Percentiles rank a stretch among this genome's conserved stretches.
phyloP scores from a whole-genome alignment of 2,888 invertebrate species.

The Sepioteuthis lessoniana region DNA sequence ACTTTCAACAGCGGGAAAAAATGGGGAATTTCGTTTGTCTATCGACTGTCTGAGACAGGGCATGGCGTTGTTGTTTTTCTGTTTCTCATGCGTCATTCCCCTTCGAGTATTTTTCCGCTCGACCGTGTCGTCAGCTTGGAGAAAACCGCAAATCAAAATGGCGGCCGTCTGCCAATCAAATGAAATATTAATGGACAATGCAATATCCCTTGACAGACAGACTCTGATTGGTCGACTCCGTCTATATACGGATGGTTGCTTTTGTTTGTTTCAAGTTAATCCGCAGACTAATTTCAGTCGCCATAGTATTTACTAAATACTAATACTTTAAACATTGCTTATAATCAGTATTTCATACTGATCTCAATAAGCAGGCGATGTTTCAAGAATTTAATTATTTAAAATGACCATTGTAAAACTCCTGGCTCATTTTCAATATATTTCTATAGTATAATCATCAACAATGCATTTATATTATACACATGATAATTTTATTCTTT shows the following conservation, averaged over 20 bases:
- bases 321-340: not conserved
- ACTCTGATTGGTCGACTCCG: not conserved
- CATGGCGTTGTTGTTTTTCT: not conserved
- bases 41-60: not conserved
- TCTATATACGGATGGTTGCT: not conserved
- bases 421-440: no score
- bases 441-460: no score
- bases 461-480: no score
- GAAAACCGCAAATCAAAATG: not conserved
- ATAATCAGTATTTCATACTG: not conserved
- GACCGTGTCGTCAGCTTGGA: not conserved
- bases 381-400: no score
- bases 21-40: not conserved
- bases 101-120: not conserved
- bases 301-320: no score
- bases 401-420: no score
- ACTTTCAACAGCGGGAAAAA: not conserved
- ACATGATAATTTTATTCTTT: no score
- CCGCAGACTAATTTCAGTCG: not conserved
- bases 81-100: not conserved
- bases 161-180: slow-evolving; percentile 11
- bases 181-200: not conserved
- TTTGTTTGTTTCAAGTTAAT: not conserved
- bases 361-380: not conserved
- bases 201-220: not conserved